These are phyloP conservation scores for Mormyrus lacerda DNA, from an alignment of 2,113 vertebrate genomes.

Conservation along the genomic window DNA sequence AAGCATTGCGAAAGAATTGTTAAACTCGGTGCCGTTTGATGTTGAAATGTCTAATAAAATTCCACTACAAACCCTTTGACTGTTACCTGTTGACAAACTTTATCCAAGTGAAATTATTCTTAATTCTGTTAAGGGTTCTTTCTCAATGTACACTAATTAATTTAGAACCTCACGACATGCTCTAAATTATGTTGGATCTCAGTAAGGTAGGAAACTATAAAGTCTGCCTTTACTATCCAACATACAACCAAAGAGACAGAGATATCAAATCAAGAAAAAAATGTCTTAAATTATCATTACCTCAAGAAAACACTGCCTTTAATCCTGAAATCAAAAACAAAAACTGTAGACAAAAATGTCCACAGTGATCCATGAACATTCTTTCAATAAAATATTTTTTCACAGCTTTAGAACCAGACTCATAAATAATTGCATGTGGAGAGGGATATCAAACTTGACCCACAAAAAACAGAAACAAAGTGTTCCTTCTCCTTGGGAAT, in stretches of 20 bases:
- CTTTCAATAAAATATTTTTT: conserved; percentile 37
- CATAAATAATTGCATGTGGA: conserved; percentile 53
- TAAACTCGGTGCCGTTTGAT: neutral
- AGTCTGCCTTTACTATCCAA: neutral
- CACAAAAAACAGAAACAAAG: conserved; percentile 44
- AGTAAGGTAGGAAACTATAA: neutral
- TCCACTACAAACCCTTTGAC: neutral
- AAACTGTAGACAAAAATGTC: neutral
- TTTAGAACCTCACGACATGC: neutral
- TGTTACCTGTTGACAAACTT: neutral
- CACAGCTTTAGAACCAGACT: conserved; percentile 36
- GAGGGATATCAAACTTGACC: conserved; percentile 56
- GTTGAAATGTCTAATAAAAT: neutral
- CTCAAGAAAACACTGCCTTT: neutral
- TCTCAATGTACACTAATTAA: neutral
- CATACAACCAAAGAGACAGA: neutral
- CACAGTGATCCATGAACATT: conserved; percentile 28
- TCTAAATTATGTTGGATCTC: neutral
- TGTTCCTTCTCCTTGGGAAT: conserved; percentile 44
- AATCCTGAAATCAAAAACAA: neutral
- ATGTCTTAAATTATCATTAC: neutral
- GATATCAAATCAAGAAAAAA: neutral
- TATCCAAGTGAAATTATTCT: neutral
- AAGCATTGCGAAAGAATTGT: neutral
- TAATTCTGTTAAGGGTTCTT: neutral